Base-by-base conservation (phyloP, 2,797 vertebrate species). In the Phataginus tetradactyla region DNA sequence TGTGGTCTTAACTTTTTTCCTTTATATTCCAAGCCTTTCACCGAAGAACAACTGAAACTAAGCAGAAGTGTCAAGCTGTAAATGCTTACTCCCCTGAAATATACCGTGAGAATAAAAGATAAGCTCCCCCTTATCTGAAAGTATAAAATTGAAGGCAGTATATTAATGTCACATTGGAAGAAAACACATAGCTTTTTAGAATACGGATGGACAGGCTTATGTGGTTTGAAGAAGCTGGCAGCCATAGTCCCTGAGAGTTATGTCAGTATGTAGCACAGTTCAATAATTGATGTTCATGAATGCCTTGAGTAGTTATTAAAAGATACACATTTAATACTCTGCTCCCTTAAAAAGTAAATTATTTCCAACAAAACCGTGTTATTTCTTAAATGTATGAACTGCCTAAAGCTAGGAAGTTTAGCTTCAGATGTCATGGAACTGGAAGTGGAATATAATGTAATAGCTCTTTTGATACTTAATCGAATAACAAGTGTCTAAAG, bases 21-120 rank as follows among this genome's bases (percentile, higher is more conserved):
- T 71, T 91, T 42, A n/a, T 71, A 34, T 87, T 57, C 64, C 86
- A 91, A 86, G 6, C 15, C 23, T 84, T 96, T 95, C 5, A 68
- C 74, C 84, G 96, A 86, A 95, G 63, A 93, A 68, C 18, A 55
- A 1, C 86, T 72, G 64, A 94, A 84, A 88, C 27, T 10, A 80
- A 59, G 57, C 61, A 49, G 75, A 80, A 80, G 20, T n/a, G 63
- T 27, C 61, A 74, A 71, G n/a, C 39, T 64, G 0, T 90, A 92
- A 90, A 80, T 85, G 25, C 11, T 94, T 66, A 63, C 10, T 59
- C 21, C 21, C 72, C 45, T 89, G 68, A 74, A 89, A 81, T 55
- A 86, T 49, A 34, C 51, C n/a, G 7, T 75, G 79, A 63, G 21
- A 81, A 68, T 68, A 68, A 66, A 80, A 77, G n/a, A 63, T 45